Conservation (phyloP, 2,888 invertebrate species). For the Choristoneura rosaceana region DNA sequence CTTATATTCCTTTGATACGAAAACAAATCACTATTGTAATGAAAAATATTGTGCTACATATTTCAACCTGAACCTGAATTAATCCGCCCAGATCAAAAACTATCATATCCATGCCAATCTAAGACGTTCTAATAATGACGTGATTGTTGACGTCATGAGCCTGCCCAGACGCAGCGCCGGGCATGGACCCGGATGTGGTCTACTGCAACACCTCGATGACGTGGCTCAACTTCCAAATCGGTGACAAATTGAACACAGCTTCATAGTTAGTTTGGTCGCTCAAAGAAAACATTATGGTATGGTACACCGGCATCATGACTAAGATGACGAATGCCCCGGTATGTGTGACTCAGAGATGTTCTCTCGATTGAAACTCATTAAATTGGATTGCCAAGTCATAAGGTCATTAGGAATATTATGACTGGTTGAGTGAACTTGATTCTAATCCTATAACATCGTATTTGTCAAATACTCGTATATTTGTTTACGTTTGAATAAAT, state of each 20-base stretch:
- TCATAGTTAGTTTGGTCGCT: background rate
- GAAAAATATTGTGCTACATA: too few species aligned
- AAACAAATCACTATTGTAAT: background rate
- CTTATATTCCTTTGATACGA: too few species aligned
- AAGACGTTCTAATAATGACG: conserved; percentile 22
- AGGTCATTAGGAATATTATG: conserved; percentile 23
- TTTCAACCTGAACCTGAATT: background rate
- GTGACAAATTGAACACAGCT: background rate
- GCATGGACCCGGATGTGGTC: conserved; percentile 29
- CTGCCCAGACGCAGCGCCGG: background rate
- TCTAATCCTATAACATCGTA: conserved; percentile 15
- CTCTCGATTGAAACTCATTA: conserved; percentile 30
- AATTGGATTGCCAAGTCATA: conserved; percentile 31
- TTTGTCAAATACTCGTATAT: conserved; percentile 12
- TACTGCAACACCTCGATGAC: conserved; percentile 21
- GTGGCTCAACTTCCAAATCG: conserved; percentile 5
- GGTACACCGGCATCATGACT: background rate
- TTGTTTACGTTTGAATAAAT: background rate
- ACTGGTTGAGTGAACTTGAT: conserved; percentile 35
- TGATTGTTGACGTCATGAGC: conserved; percentile 18
- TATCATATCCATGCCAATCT: background rate
- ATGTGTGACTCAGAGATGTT: conserved; percentile 30
- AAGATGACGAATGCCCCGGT: conserved; percentile 26
- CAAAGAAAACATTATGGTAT: conserved; percentile 12
- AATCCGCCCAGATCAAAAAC: background rate